A percentile compares a stretch with the other conserved stretches of the same genome.
phyloP scores from a whole-genome alignment of 2,113 vertebrate species.

The Mesembrinibis cayennensis region DNA sequence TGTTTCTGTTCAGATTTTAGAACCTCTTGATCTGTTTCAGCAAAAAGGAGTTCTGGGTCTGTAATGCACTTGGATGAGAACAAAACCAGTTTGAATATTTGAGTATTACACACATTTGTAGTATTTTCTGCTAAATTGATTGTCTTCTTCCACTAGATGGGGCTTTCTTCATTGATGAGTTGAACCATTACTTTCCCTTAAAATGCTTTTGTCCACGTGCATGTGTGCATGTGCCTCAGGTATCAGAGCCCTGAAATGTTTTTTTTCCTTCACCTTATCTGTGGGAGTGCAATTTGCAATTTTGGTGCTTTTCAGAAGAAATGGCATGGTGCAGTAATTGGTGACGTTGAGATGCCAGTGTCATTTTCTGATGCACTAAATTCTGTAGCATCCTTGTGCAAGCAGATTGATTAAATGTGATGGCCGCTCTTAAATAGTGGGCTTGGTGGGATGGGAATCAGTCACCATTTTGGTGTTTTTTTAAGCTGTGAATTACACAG shows the following conservation, averaged over 20 bases:
- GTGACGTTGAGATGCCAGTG: not conserved
- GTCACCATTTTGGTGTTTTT: too few species aligned
- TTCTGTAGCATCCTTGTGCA: not conserved
- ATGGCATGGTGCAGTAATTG: not conserved
- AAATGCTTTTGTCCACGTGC: not conserved
- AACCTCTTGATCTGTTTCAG: not conserved
- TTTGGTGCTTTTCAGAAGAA: not conserved
- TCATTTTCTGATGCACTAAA: not conserved
- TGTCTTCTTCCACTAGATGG: slow-evolving; percentile 60
- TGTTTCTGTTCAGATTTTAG: not conserved
- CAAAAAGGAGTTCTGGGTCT: not conserved
- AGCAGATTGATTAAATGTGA: not conserved
- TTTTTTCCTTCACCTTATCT: too few species aligned
- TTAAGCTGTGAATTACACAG: not conserved
- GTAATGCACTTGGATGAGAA: not conserved
- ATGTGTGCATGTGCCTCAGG: not conserved
- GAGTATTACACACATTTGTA: not conserved
- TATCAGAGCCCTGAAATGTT: not conserved
- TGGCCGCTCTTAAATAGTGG: not conserved
- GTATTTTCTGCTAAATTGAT: not conserved
- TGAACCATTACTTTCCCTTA: not conserved
- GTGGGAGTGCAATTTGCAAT: not conserved
- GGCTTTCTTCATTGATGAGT: slow-evolving; percentile 58
- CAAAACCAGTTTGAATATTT: not conserved
- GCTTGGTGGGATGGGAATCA: not conserved